phyloP scores from a whole-genome alignment of 2,888 invertebrate species.

The Quadroppia sp. region DNA sequence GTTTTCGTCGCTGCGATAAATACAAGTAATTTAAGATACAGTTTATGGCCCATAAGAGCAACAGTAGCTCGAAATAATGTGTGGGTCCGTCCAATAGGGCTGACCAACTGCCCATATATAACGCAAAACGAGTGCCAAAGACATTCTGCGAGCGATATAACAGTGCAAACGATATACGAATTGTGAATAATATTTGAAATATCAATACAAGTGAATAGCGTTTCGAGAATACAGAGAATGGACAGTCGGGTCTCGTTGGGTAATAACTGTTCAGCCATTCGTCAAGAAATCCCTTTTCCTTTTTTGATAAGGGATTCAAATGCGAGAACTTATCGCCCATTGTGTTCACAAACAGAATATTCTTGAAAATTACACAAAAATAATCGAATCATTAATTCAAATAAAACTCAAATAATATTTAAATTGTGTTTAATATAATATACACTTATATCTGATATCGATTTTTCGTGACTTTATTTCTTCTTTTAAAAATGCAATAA shows the following conservation, averaged over 20 bases:
- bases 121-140: not conserved
- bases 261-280: not conserved
- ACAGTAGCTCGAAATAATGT: not conserved
- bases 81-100: not conserved
- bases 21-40: not conserved
- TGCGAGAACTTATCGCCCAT: not conserved
- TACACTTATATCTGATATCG: too few relatives aligned
- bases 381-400: too few relatives aligned
- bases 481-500: too few relatives aligned
- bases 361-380: too few relatives aligned
- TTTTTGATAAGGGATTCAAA: not conserved
- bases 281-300: not conserved
- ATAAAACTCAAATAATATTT: too few relatives aligned
- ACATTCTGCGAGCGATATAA: not conserved
- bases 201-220: not conserved
- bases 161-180: not conserved
- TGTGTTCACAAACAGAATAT: too few relatives aligned
- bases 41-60: not conserved
- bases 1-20: not conserved
- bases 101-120: slow-evolving; percentile 15
- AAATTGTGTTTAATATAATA: too few relatives aligned
- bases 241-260: not conserved
- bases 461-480: too few relatives aligned
- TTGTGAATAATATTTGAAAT: not conserved
- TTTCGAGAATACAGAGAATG: not conserved